Conservation (phyloP, 2,113 vertebrate genomes). For the Tretioscincus oriximinensis region DNA sequence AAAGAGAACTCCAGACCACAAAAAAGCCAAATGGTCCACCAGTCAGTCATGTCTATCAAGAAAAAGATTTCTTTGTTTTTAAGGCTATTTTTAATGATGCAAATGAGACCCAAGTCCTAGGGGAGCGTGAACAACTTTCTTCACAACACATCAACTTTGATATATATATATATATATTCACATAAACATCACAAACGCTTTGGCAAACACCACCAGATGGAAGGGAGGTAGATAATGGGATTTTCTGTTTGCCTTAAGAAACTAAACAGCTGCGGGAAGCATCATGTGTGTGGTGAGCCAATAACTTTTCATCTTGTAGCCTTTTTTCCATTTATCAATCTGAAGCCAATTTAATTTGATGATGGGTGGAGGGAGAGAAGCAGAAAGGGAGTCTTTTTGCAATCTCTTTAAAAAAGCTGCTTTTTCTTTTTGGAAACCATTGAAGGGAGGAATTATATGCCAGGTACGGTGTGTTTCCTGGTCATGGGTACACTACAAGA, state of each 20-base stretch:
- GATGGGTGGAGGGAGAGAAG: slow-evolving; percentile 3
- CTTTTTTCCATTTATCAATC: slow-evolving; percentile 39
- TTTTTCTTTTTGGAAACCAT: background rate
- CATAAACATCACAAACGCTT: slow-evolving; percentile 51
- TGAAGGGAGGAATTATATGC: background rate
- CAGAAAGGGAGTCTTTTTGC: background rate
- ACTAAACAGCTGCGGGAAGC: slow-evolving; percentile 55
- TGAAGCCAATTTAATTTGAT: slow-evolving; percentile 14
- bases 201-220: slow-evolving; percentile 69
- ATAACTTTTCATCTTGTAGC: slow-evolving; percentile 39
- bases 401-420: slow-evolving; percentile 31
- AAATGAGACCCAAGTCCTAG: background rate
- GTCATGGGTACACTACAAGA: no score
- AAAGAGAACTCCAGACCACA: background rate
- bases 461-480: background rate
- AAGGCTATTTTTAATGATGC: background rate
- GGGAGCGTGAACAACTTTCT: slow-evolving; percentile 1
- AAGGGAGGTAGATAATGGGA: slow-evolving; percentile 51
- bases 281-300: slow-evolving; percentile 34
- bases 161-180: slow-evolving; percentile 53
- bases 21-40: background rate
- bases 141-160: slow-evolving; percentile 41
- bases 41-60: accelerated
- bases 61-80: background rate
- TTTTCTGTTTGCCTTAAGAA: slow-evolving; percentile 66